Base-by-base conservation (phyloP, 2,888 invertebrate genomes). In the Hemithea aestivaria region DNA sequence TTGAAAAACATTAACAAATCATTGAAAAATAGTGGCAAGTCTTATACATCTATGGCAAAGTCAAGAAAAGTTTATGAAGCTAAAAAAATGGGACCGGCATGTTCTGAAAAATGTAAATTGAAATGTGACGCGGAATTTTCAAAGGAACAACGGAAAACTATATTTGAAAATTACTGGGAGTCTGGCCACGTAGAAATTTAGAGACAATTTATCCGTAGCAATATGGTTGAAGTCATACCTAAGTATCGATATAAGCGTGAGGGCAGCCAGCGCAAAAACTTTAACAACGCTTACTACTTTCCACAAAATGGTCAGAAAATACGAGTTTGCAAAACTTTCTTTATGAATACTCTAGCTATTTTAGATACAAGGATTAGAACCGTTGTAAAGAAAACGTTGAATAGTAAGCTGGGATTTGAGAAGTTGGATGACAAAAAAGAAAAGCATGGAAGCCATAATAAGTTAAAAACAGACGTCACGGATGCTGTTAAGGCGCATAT, bases 291-390 rank as follows among this genome's bases (percentile, higher is more conserved):
- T 9, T 45, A 45, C 30, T 46, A 49, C 16, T 49, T 49, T 4
- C 11, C 40, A 10, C 2, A 20, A 43, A 12, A 22, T 20, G 23
- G 37, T 43, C 12, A 39, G n/a, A 38, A 40, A 24, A 33, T 43
- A 10, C 40, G 45, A 32, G 50, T 50, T 9, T 50, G 45, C 10
- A 46, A 48, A 27, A 10, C 40, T 23, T 48, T 48, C 38, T 48
- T 48, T 31, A 45, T 44, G 41, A 46, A 41, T 25, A 51, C 45
- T n/a, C 44, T 39, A 45, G n/a, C n/a, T n/a, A n/a, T 50, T 4
- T 45, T 42, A 6, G 50, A 50, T 35, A 45, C 35, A 42, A 33
- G 10, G 0, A 45, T 40, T 16, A 29, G 34, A 31, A 31, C 39
- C 12, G 39, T 39, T 35, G 29, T 38, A 30, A 38, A 45, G 24